Evolutionary conservation across 2,797 vertebrate species (phyloP).

Genomic region (Champsocephalus esox): DNA sequence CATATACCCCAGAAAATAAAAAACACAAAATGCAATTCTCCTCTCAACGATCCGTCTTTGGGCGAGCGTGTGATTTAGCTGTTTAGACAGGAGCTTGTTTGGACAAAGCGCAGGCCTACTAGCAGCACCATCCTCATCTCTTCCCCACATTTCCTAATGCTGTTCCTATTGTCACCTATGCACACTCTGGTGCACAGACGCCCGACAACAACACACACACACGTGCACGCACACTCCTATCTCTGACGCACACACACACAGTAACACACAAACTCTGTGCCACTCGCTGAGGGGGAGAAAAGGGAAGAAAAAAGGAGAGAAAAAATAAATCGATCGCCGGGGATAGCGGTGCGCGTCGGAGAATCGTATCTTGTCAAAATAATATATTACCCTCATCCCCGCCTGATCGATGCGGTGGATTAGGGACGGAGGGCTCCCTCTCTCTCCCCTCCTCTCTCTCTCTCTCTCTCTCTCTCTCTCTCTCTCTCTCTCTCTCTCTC

Average conservation of each 20-base stretch:
- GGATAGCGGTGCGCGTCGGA: conserved; percentile 93
- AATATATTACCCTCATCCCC: conserved; percentile 99
- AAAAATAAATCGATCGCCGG: conserved; percentile 94
- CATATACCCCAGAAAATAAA: conserved; percentile 26
- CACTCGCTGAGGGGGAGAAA: conserved; percentile 85
- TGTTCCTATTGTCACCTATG: conserved; percentile 82
- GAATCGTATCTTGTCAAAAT: conserved; percentile 99
- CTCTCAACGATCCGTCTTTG: conserved; percentile 58
- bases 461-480: conserved; percentile 30
- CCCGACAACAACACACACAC: conserved; percentile 46
- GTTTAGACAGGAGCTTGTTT: conserved; percentile 81
- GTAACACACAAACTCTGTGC: conserved; percentile 78
- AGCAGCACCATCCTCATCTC: conserved; percentile 77
- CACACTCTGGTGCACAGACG: conserved; percentile 75
- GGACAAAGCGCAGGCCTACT: conserved; percentile 69
- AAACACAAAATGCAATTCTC: conserved; percentile 39
- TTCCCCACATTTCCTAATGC: conserved; percentile 83
- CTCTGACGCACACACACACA: conserved; percentile 61
- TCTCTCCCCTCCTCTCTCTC: conserved; percentile 66
- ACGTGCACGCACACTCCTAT: conserved; percentile 40
- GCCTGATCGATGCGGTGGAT: conserved; percentile 98
- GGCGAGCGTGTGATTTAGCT: conserved; percentile 68
- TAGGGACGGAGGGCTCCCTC: conserved; percentile 90
- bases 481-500: conserved; percentile 51
- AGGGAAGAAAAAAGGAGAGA: conserved; percentile 80